These are phyloP conservation scores for Hirudo medicinalis DNA, from an alignment of 1,140 invertebrate genomes.

Conservation along the genomic window DNA sequence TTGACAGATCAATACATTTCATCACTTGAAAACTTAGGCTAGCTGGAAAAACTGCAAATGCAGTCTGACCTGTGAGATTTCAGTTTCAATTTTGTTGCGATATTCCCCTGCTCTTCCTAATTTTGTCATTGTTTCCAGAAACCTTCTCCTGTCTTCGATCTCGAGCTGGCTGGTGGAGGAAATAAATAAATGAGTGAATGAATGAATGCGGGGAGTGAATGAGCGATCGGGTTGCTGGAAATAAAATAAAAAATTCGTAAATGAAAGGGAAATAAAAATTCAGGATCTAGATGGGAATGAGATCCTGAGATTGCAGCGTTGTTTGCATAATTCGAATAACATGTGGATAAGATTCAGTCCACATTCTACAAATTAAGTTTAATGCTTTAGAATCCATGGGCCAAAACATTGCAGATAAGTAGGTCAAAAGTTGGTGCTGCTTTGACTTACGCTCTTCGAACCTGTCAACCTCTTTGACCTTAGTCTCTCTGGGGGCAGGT, in stretches of 20 bases:
- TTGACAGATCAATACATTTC: neutral
- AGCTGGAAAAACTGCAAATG: neutral
- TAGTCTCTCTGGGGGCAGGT: neutral
- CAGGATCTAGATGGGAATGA: neutral
- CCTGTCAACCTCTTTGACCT: neutral
- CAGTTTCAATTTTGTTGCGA: slow-evolving; percentile 7
- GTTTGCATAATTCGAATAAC: neutral
- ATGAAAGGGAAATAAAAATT: neutral
- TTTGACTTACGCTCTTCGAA: neutral
- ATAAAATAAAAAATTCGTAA: too few relatives aligned
- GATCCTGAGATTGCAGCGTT: too few relatives aligned
- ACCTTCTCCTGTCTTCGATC: neutral
- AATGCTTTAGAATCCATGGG: neutral
- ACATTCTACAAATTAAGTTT: too few relatives aligned
- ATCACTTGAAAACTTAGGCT: neutral
- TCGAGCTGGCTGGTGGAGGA: neutral
- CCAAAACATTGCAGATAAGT: neutral
- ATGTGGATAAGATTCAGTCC: too few relatives aligned
- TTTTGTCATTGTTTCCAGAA: slow-evolving; percentile 1
- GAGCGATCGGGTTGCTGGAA: neutral
- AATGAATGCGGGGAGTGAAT: neutral
- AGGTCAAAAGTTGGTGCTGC: neutral
- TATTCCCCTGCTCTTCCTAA: slow-evolving; percentile 1
- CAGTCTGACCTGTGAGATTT: neutral
- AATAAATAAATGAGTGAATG: neutral